phyloP scores from a whole-genome alignment of 2,888 invertebrate genomes.

The Acleris laterana region DNA sequence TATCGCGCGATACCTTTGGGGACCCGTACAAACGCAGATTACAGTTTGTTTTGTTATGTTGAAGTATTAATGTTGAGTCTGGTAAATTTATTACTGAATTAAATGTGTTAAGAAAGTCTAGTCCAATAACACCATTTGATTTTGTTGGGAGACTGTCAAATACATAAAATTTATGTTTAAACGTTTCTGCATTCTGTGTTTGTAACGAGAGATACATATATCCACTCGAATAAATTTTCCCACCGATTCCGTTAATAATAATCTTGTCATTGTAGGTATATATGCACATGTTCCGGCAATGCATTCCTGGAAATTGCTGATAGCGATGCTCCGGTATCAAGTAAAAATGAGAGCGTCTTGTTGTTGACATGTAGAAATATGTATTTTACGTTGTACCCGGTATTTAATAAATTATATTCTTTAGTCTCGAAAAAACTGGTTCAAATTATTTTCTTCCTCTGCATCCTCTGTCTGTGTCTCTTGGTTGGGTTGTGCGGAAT shows the following conservation, averaged over 20 bases:
- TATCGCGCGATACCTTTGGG: slow-evolving; percentile 10
- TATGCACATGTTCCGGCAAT: neutral
- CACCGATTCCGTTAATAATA: neutral
- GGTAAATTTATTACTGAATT: neutral
- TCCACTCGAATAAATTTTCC: neutral
- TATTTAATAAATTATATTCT: neutral
- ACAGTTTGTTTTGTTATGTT: neutral
- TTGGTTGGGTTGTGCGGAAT: slow-evolving; percentile 9
- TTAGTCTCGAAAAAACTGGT: slow-evolving; percentile 2
- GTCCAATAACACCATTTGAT: neutral
- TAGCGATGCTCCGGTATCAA: neutral
- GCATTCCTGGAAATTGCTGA: neutral
- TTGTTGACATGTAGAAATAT: neutral
- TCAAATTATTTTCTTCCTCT: neutral
- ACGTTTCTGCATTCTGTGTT: neutral
- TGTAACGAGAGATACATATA: neutral
- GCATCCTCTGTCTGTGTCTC: neutral
- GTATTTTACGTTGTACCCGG: neutral
- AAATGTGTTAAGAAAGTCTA: neutral
- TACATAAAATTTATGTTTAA: neutral
- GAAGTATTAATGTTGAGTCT: neutral
- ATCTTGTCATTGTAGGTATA: neutral
- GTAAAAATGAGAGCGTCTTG: neutral
- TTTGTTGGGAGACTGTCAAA: neutral
- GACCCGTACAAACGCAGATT: slow-evolving; percentile 3